Evolutionary conservation across 2,888 invertebrate genomes (phyloP).

Genomic region (Cyrtodaria siliqua): DNA sequence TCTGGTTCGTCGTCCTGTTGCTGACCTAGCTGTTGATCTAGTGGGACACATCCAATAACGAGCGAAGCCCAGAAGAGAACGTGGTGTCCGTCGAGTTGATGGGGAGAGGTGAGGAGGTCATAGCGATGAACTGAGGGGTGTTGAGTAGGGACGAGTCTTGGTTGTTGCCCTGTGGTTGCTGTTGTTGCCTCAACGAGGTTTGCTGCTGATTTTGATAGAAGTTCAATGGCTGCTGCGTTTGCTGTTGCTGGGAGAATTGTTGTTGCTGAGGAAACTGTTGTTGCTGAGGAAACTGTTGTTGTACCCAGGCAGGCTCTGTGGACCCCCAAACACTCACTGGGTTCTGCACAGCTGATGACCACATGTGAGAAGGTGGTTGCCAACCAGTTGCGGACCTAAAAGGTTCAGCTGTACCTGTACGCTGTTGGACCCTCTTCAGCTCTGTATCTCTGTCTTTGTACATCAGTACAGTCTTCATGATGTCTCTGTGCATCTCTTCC

Average conservation of each 20-base stretch:
- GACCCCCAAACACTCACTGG: conserved; percentile 41
- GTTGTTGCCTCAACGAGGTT: conserved; percentile 16
- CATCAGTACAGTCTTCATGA: conserved; percentile 50
- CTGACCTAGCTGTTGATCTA: conserved; percentile 12
- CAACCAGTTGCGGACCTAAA: conserved; percentile 26
- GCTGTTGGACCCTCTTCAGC: conserved; percentile 18
- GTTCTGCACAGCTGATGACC: conserved; percentile 41
- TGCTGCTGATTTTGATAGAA: conserved; percentile 24
- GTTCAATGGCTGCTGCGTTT: conserved; percentile 12
- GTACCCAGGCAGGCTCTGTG: conserved; percentile 34
- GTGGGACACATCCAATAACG: conserved; percentile 11
- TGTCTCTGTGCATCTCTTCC: conserved; percentile 35
- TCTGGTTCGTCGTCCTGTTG: conserved; percentile 2
- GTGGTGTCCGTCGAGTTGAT: no score
- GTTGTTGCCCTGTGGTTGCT: conserved; percentile 20
- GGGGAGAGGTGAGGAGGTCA: not conserved
- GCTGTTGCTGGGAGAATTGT: conserved; percentile 13
- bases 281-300: conserved; percentile 29
- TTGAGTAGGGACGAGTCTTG: conserved; percentile 21
- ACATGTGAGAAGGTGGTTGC: conserved; percentile 43
- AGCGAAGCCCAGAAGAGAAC: conserved; percentile 6
- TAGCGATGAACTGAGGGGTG: conserved; percentile 19
- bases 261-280: conserved; percentile 21
- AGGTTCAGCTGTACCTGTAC: conserved; percentile 5
- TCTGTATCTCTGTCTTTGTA: conserved; percentile 38